Percentiles rank a stretch among this genome's conserved stretches.
phyloP scores from a whole-genome alignment of 2,888 invertebrate species.

The Philereme vetulata region DNA sequence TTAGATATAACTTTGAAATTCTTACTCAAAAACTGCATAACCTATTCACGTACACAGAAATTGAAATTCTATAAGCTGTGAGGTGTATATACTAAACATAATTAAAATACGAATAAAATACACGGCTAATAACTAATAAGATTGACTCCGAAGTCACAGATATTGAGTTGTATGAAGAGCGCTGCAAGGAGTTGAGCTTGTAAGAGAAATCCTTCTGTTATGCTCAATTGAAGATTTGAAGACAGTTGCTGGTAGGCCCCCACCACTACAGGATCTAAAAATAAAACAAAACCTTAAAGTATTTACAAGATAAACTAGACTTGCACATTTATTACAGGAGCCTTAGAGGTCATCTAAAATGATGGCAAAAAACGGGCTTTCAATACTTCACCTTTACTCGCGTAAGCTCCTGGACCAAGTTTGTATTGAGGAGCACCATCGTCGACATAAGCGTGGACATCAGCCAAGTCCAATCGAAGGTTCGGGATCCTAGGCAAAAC shows the following conservation, averaged over 20 bases:
- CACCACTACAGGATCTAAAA: constrained; percentile 25
- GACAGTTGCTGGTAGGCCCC: constrained; percentile 17
- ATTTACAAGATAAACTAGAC: no score
- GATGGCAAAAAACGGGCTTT: not conserved
- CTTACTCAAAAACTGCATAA: no score
- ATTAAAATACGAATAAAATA: no score
- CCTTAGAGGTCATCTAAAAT: no score
- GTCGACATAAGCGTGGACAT: constrained; percentile 23
- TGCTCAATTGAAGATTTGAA: constrained; percentile 16
- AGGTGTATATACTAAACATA: no score
- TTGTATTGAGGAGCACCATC: constrained; percentile 13
- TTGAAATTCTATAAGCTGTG: no score
- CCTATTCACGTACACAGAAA: no score
- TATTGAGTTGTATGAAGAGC: constrained; percentile 28
- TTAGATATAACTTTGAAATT: no score
- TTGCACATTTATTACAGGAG: no score
- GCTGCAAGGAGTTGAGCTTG: constrained; percentile 30
- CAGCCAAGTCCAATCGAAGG: constrained; percentile 30
- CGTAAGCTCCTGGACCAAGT: constrained; percentile 23
- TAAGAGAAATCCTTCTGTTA: constrained; percentile 25
- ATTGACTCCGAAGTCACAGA: constrained; percentile 32
- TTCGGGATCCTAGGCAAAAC: constrained; percentile 33
- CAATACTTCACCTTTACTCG: constrained; percentile 21
- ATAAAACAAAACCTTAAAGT: not conserved
- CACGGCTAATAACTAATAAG: constrained; percentile 21